Evolutionary conservation across 1,140 invertebrate species (phyloP).

Genomic region (Streblospio benedicti): DNA sequence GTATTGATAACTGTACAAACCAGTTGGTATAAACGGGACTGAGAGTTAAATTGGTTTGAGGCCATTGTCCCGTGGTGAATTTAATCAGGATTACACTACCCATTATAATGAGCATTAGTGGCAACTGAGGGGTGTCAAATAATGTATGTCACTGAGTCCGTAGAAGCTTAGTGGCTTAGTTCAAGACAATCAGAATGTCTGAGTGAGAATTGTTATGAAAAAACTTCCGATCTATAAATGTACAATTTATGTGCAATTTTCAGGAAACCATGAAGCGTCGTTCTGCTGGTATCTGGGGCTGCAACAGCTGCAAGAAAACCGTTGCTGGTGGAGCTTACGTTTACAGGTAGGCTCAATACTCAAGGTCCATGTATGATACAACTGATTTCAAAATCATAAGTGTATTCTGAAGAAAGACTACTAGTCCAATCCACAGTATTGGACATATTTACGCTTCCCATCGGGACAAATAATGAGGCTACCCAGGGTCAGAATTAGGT

Average conservation of each 20-base stretch:
- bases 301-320: slow-evolving; percentile 87
- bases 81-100: not conserved
- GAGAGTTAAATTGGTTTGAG: no score
- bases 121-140: not conserved
- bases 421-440: not conserved
- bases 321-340: slow-evolving; percentile 92
- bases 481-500: not conserved
- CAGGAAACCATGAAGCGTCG: slow-evolving; percentile 96
- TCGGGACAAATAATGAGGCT: not conserved
- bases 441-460: not conserved
- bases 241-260: slow-evolving; percentile 29
- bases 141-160: no score
- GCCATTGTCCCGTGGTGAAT: no score
- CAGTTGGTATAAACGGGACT: no score
- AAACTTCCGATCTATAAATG: not conserved
- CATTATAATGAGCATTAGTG: not conserved
- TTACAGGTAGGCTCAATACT: slow-evolving; percentile 54
- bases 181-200: no score
- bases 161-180: no score
- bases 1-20: no score
- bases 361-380: not conserved
- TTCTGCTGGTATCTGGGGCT: slow-evolving; percentile 97
- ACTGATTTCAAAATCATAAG: not conserved
- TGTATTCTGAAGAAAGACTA: not conserved
- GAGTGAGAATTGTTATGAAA: no score